Base-by-base conservation (phyloP, 2,113 vertebrate species). In the Leucoraja erinaceus region DNA sequence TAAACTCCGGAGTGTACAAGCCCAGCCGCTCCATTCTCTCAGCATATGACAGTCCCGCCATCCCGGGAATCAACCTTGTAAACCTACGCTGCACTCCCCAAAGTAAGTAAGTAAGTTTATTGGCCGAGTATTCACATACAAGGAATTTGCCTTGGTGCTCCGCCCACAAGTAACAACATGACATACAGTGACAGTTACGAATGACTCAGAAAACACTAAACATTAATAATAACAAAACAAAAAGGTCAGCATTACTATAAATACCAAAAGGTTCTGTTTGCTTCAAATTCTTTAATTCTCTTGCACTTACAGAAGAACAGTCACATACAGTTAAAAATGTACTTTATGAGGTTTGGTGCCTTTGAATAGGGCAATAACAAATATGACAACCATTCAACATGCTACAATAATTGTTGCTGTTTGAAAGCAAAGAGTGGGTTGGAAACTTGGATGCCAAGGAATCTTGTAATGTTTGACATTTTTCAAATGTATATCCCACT, bases 391-490 rank as follows among this genome's bases (percentile, higher is more conserved):
- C 1, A 66, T 20, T 61, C n/a, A 12, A 20, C 16, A 16, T 88
- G n/a, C 54, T 61, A 84, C 56, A 84, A 61, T n/a, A 28, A 59
- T 61, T 12, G 22, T 84, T 84, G 59, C n/a, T 88, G 59, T 12
- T 59, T 88, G 59, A 63, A 66, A 88, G 28, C 28, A 88, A n/a
- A 31, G 31, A 63, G 59, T 86, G 59, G 83, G 59, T 31, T 88
- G n/a, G n/a, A 88, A 63, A 14, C 59, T 88, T 63, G 25, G 83
- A 86, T 88, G 83, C 83, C 83, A 63, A n/a, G 28, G 25, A 88
- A 88, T 31, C n/a, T 66, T 88, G 59, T 88, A 66, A 88, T 18
- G 59, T 31, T 63, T 88, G 28, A 88, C 31, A 88, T 61, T 31
- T 31, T 77, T 63, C 25, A 16, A n/a, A 28, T 25, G 54, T 88